These are phyloP conservation scores for Drosophila parvula DNA, from an alignment of 1,140 invertebrate genomes.

Conservation along the genomic window DNA sequence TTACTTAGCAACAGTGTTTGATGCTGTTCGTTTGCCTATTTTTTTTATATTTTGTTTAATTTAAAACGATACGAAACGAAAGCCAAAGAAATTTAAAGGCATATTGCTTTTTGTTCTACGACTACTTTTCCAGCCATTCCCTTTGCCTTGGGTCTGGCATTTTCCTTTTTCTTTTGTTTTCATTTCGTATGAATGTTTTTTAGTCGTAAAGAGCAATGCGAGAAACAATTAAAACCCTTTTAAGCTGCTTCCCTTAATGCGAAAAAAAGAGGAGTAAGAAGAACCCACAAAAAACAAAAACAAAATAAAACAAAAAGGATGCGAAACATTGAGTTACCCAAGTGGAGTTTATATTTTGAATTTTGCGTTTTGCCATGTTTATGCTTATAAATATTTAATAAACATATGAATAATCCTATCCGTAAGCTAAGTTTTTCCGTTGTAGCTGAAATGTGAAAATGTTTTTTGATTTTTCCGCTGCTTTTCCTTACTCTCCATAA, in stretches of 20 bases:
- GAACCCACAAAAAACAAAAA: conserved; percentile 14
- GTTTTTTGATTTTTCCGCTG: conserved; percentile 49
- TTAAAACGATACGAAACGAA: conserved; percentile 43
- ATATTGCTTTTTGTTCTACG: conserved; percentile 68
- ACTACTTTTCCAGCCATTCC: conserved; percentile 39
- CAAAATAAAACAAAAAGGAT: conserved; percentile 19
- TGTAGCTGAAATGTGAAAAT: conserved; percentile 80
- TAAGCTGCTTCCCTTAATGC: conserved; percentile 55
- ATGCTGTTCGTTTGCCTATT: conserved; percentile 33
- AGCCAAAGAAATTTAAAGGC: conserved; percentile 47
- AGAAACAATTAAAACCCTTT: conserved; percentile 50
- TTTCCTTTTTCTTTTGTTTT: conserved; percentile 34
- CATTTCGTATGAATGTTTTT: conserved; percentile 51
- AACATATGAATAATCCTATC: conserved; percentile 61
- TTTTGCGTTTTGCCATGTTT: conserved; percentile 73
- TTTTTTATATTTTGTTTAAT: conserved; percentile 19
- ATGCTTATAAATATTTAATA: conserved; percentile 49
- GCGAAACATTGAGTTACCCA: conserved; percentile 26
- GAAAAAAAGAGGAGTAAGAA: conserved; percentile 16
- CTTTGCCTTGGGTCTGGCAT: conserved; percentile 44
- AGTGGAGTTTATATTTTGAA: conserved; percentile 43
- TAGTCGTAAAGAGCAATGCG: conserved; percentile 30
- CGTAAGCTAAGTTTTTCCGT: conserved; percentile 68
- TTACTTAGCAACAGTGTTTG: conserved; percentile 29
- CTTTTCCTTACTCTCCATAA: conserved; percentile 26